These are phyloP conservation scores for Zonotrichia leucophrys DNA, from an alignment of 2,113 vertebrate species.

Conservation along the genomic window DNA sequence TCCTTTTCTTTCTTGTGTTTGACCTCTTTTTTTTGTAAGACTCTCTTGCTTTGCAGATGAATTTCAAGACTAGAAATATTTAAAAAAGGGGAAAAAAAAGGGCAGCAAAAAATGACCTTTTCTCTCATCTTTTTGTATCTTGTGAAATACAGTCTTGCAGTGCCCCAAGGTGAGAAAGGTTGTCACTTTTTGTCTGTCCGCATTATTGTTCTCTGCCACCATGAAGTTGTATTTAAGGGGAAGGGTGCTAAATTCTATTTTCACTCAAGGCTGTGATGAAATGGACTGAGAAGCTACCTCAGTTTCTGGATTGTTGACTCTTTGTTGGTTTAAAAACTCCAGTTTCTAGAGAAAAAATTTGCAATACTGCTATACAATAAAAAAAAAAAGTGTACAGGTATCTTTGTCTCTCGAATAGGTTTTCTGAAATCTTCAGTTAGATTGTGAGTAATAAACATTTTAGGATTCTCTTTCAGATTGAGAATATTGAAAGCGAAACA, in stretches of 20 bases:
- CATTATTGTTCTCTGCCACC: conserved; percentile 30
- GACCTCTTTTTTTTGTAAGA: not conserved
- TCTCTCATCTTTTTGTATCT: conserved; percentile 53
- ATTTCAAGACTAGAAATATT: not conserved
- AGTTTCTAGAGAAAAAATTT: not conserved
- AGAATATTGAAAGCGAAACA: not conserved
- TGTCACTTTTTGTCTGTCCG: conserved; percentile 45
- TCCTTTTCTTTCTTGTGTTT: not conserved
- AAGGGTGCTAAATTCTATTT: conserved; percentile 49
- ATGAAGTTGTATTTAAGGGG: conserved; percentile 16
- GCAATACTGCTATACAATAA: not conserved
- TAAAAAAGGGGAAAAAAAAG: not conserved
- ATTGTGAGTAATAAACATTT: not conserved
- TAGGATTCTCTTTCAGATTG: not conserved
- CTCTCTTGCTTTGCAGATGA: not conserved
- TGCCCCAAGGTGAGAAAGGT: conserved; percentile 50
- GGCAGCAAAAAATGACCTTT: conserved; percentile 42
- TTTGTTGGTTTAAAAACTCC: not conserved
- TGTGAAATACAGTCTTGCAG: conserved; percentile 51
- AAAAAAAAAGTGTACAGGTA: not conserved
- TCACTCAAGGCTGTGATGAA: conserved; percentile 21
- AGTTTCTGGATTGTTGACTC: not conserved
- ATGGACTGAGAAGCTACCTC: not conserved
- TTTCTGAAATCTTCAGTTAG: not conserved
- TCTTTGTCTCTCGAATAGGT: not conserved